phyloP scores from a whole-genome alignment of 2,888 invertebrate genomes.

The Athalia rosae region DNA sequence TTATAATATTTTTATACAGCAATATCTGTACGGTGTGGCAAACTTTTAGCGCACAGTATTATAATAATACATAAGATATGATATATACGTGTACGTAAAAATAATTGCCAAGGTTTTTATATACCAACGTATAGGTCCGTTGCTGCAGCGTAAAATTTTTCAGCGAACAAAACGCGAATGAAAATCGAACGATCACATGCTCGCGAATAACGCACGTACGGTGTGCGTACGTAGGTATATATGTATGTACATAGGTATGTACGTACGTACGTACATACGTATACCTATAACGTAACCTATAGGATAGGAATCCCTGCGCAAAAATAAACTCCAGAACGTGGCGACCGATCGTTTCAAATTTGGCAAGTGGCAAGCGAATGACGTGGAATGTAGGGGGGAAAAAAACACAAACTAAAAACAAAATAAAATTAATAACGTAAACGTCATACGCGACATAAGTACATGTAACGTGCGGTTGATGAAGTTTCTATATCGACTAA shows the following conservation, averaged over 20 bases:
- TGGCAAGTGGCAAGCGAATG: constrained; percentile 31
- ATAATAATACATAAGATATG: background rate
- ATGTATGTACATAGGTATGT: too few relatives aligned
- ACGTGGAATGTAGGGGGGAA: background rate
- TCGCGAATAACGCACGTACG: too few relatives aligned
- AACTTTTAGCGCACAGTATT: background rate
- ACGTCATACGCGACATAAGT: background rate
- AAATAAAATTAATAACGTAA: background rate
- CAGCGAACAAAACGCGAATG: too few relatives aligned
- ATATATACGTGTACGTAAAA: background rate
- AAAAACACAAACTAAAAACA: background rate
- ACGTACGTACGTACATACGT: background rate
- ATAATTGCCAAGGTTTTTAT: too few relatives aligned
- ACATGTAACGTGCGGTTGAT: background rate
- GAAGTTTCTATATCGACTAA: background rate
- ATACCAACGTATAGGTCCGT: too few relatives aligned
- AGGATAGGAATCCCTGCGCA: too few relatives aligned
- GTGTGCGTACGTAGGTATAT: background rate
- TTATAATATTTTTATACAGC: background rate
- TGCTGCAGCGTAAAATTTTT: too few relatives aligned
- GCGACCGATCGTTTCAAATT: background rate
- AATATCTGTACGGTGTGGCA: background rate
- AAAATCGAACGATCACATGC: too few relatives aligned
- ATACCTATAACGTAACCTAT: background rate
- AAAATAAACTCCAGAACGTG: too few relatives aligned